Percentiles rank a stretch among this genome's conserved stretches.
phyloP scores from a whole-genome alignment of 2,797 vertebrate genomes.

The Cossypha heuglini region DNA sequence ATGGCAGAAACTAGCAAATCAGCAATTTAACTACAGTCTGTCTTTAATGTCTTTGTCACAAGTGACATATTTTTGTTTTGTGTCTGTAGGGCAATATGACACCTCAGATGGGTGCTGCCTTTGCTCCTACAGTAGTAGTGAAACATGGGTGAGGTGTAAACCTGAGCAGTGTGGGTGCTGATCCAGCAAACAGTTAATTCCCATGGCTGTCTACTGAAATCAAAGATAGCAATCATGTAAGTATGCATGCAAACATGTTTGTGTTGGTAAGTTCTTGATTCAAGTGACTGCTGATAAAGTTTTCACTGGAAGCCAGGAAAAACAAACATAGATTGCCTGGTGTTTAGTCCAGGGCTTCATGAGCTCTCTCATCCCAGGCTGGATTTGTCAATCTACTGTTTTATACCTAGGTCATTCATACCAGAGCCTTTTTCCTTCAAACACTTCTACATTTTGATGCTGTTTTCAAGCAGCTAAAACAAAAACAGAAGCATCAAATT shows the following conservation, averaged over 20 bases:
- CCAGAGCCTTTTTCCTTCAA: not conserved
- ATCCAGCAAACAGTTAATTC: conserved; percentile 35
- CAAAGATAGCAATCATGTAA: not conserved
- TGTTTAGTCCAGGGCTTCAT: not conserved
- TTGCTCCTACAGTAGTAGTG: not conserved
- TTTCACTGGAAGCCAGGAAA: conserved; percentile 19
- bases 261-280: conserved; percentile 3
- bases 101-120: not conserved
- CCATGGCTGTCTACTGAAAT: not conserved
- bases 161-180: not conserved
- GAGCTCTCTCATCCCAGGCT: not conserved
- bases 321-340: conserved; percentile 5
- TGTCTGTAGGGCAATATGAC: not conserved
- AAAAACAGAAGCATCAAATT: not conserved
- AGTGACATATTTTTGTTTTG: not conserved
- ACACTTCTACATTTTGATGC: not conserved
- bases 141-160: not conserved
- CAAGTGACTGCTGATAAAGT: not conserved
- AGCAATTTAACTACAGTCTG: not conserved
- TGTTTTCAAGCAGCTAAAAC: not conserved
- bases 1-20: not conserved
- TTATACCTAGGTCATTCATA: not conserved
- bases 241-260: not conserved
- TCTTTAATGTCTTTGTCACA: not conserved
- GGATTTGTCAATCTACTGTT: not conserved